A percentile compares a stretch with the other conserved stretches of the same genome.
phyloP scores from a whole-genome alignment of 2,888 invertebrate genomes.

The Dryobota labecula region DNA sequence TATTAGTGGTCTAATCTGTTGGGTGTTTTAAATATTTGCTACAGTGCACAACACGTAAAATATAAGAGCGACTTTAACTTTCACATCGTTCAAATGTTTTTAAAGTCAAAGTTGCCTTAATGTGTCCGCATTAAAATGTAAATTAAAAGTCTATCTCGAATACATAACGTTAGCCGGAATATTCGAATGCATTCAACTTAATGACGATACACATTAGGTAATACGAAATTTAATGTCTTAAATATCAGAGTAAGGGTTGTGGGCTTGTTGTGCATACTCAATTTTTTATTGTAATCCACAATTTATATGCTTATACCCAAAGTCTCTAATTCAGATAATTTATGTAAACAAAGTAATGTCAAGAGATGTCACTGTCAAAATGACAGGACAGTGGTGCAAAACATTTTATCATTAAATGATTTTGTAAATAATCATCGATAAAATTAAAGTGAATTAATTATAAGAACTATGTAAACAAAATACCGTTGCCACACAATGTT shows the following conservation, averaged over 20 bases:
- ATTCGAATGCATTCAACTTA: constrained; percentile 58
- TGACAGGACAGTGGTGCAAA: no score
- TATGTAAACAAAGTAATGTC: no score
- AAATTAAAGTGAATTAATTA: no score
- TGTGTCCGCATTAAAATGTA: constrained; percentile 12
- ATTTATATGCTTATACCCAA: no score
- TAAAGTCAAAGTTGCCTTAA: constrained; percentile 5
- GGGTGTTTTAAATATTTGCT: constrained; percentile 10
- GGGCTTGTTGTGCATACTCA: constrained; percentile 49
- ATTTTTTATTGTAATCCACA: no score
- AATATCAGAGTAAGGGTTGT: constrained; percentile 62
- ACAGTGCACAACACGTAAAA: constrained; percentile 10
- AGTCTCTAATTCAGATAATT: no score
- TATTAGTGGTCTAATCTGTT: not conserved
- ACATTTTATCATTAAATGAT: no score
- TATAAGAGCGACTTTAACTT: constrained; percentile 11
- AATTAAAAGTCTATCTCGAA: constrained; percentile 2
- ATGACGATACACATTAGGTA: constrained; percentile 79
- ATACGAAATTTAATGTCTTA: constrained; percentile 76
- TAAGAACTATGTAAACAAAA: no score
- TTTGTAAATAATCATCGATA: no score
- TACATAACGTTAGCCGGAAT: constrained; percentile 11
- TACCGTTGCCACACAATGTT: no score
- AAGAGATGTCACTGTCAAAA: no score
- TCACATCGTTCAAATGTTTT: constrained; percentile 8